phyloP scores from a whole-genome alignment of 2,888 invertebrate species.

The Glyphotaelius pellucidus region DNA sequence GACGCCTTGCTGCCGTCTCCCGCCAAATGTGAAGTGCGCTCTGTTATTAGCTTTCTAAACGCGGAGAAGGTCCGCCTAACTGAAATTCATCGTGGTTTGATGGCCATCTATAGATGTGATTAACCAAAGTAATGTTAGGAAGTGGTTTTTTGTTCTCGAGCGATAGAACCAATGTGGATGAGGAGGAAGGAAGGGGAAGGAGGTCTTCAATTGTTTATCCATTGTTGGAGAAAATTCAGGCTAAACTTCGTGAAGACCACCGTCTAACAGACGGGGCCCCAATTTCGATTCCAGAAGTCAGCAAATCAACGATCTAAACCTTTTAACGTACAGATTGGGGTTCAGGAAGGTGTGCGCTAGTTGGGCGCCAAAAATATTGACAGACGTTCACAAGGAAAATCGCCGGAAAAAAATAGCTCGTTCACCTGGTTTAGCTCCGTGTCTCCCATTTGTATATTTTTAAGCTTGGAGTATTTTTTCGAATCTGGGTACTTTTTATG shows the following conservation, averaged over 20 bases:
- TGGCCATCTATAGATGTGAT: slow-evolving; percentile 1
- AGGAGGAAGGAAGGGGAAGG: not conserved
- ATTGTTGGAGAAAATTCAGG: not conserved
- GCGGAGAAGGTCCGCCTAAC: not conserved
- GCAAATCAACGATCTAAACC: not conserved
- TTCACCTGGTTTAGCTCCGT: no score
- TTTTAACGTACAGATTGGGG: not conserved
- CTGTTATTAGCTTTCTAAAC: not conserved
- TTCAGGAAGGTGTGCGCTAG: not conserved
- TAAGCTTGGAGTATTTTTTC: no score
- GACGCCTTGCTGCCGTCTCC: no score
- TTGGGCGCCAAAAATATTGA: not conserved
- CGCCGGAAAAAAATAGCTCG: no score
- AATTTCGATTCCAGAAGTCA: not conserved
- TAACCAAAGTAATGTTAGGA: not conserved
- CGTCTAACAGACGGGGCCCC: not conserved
- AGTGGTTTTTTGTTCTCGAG: not conserved
- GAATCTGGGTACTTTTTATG: no score
- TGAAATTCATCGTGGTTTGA: not conserved
- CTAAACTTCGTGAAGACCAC: not conserved
- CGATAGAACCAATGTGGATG: not conserved
- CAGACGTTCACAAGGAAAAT: not conserved
- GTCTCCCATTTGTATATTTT: no score
- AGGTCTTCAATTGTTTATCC: not conserved
- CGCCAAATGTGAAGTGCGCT: not conserved